Evolutionary conservation across 2,797 vertebrate genomes (phyloP), one percentile per base, ranked within the genome.

Genomic region (Mustela erminea): DNA sequence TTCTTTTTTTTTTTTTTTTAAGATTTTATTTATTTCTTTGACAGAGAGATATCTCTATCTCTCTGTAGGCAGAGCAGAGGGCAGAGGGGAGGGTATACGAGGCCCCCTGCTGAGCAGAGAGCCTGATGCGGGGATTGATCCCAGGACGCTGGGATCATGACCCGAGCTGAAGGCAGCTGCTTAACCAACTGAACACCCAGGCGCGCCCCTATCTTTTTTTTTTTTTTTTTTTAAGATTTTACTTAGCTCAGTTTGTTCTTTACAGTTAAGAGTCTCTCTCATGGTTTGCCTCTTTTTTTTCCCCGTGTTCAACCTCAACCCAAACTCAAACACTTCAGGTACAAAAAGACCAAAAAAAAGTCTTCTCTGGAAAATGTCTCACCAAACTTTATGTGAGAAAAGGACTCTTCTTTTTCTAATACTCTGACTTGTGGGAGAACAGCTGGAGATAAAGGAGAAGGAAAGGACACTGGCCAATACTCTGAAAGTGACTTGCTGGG

Each of bases 401-500:
- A 82, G 90, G 49, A 35, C 8, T 68, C 38, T 66, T 87, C 93
- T 84, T 96, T 92, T 85, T 89, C 66, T 54, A 83, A 70, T 27
- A 7, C 13, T 95, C 66, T 84, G 49, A 89, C 43, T 89, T 70
- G 91, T 9, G 20, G 60, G 81, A 74, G 62, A 88, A 81, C 2
- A 77, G 78, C 35, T 35, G 68, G 77, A 72, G 43, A 75, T 58
- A 32, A 93, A 70, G 32, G 80, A 80, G n/a, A 78, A 94, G 38
- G 23, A 58, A 90, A 89, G 56, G 9, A 60, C 32, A 87, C 8
- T 32, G 41, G 64, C 75, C 81, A 81, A 10, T 32, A 56, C 81
- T 74, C 35, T 89, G 88, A 72, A 93, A 91, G 32, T 38, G 7
- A 83, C 56, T 46, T 18, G 64, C 0, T 83, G 27, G 46, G 35